phyloP scores from a whole-genome alignment of 2,888 invertebrate species.

The Polietes domitor region DNA sequence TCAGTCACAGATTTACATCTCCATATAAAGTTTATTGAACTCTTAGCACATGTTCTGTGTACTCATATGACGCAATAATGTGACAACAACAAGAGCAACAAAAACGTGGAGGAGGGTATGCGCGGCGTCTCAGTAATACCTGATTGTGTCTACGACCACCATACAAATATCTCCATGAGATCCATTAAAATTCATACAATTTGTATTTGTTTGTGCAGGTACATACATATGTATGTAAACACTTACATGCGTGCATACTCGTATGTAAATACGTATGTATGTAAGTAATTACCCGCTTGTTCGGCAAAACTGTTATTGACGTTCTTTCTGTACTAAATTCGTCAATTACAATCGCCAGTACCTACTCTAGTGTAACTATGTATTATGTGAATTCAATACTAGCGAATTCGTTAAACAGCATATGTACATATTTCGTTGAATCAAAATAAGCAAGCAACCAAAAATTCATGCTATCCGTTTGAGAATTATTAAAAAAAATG shows the following conservation, averaged over 20 bases:
- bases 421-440: no score
- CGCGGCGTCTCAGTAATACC: no score
- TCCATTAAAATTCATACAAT: slow-evolving; percentile 24
- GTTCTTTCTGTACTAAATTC: no score
- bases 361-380: no score
- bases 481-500: no score
- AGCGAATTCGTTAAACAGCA: no score
- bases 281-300: slow-evolving; percentile 22
- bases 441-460: no score
- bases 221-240: not conserved
- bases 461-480: no score
- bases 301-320: no score
- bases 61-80: slow-evolving; percentile 10
- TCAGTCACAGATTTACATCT: not conserved
- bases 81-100: slow-evolving; percentile 5
- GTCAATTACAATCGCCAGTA: no score
- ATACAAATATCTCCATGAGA: not conserved
- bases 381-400: no score
- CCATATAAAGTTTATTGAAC: slow-evolving; percentile 66
- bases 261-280: not conserved
- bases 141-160: not conserved
- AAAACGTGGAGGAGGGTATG: not conserved
- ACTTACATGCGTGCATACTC: no score
- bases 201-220: not conserved
- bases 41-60: slow-evolving; percentile 68